These are phyloP conservation scores for Crotalus tigris DNA, from an alignment of 2,113 vertebrate genomes.

Conservation along the genomic window DNA sequence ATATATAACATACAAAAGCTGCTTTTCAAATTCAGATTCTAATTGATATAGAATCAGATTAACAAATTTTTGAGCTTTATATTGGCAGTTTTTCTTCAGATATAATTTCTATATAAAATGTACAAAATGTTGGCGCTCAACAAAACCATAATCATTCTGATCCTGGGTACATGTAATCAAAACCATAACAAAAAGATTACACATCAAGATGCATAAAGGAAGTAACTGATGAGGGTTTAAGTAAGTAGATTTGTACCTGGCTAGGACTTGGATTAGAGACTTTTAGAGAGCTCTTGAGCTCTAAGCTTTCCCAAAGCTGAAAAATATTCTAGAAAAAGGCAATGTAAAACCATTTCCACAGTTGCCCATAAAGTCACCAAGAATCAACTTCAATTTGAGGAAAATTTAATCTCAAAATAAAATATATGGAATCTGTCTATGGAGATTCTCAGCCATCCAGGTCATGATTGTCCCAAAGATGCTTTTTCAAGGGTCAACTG, in stretches of 20 bases:
- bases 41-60: not conserved
- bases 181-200: not conserved
- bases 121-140: not conserved
- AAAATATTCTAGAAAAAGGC: not conserved
- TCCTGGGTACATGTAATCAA: not conserved
- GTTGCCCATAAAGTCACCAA: not conserved
- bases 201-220: not conserved
- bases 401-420: not conserved
- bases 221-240: not conserved
- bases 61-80: not conserved
- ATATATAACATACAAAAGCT: no score
- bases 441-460: not conserved
- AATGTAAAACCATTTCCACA: not conserved
- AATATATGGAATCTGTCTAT: not conserved
- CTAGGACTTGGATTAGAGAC: not conserved
- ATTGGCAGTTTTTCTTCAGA: not conserved
- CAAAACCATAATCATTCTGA: not conserved
- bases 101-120: not conserved
- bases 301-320: not conserved
- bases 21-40: not conserved
- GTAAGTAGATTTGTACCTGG: not conserved
- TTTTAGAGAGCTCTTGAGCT: not conserved
- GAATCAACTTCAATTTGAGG: not conserved
- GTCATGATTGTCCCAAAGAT: not conserved
- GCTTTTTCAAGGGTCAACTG: not conserved